phyloP scores from a whole-genome alignment of 2,113 vertebrate species.

The Leptodactylus fuscus region DNA sequence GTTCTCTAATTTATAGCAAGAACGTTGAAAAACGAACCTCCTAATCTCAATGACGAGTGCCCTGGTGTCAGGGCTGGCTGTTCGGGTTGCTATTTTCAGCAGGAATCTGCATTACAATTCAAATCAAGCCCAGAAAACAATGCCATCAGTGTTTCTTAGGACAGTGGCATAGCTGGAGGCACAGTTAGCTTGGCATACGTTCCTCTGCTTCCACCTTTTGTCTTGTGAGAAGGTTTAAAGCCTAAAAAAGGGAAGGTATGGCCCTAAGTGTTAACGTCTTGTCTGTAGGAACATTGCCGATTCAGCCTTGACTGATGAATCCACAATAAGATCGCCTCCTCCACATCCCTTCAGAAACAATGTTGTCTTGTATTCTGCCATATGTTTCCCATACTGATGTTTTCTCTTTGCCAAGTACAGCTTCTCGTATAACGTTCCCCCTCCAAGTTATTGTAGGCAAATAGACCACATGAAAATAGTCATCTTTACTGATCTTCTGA shows the following conservation, averaged over 20 bases:
- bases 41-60: too few relatives aligned
- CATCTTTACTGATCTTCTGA: too few relatives aligned
- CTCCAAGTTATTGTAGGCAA: too few relatives aligned
- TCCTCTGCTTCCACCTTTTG: not conserved
- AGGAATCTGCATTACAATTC: not conserved
- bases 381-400: not conserved
- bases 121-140: not conserved
- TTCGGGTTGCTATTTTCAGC: not conserved
- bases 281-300: too few relatives aligned
- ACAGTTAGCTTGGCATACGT: not conserved
- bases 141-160: slow-evolving; percentile 21
- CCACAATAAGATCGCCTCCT: not conserved
- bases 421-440: too few relatives aligned
- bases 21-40: not conserved
- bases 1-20: not conserved
- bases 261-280: not conserved
- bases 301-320: not conserved
- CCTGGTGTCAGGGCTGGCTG: not conserved
- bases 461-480: too few relatives aligned
- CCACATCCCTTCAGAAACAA: not conserved
- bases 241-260: slow-evolving; percentile 33
- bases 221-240: not conserved
- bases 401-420: too few relatives aligned
- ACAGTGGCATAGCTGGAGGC: not conserved
- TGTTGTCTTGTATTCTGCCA: not conserved